Evolutionary conservation across 2,888 invertebrate species (phyloP).

Genomic region (Eupithecia tripunctaria): DNA sequence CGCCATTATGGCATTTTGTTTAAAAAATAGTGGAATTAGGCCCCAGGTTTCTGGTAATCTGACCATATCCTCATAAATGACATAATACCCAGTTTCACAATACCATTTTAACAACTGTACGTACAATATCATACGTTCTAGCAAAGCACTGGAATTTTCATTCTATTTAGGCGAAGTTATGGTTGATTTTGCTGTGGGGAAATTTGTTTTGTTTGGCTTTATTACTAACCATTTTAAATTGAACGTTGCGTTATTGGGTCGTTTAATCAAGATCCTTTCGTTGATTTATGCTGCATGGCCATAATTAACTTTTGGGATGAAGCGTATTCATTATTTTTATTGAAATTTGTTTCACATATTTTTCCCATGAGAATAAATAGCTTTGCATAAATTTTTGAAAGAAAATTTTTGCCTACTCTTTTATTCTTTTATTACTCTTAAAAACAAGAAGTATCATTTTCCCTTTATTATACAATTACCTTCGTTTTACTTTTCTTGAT

Average conservation of each 20-base stretch:
- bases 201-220: not conserved
- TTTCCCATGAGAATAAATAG: not conserved
- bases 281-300: conserved; percentile 8
- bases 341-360: not conserved
- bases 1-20: no score
- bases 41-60: not conserved
- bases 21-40: no score
- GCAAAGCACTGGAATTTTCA: not conserved
- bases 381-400: not conserved
- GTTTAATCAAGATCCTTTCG: not conserved
- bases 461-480: not conserved
- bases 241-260: not conserved
- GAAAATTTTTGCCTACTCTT: not conserved
- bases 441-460: not conserved
- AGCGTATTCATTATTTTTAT: not conserved
- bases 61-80: not conserved
- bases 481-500: not conserved
- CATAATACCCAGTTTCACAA: not conserved
- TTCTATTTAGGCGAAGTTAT: not conserved
- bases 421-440: no score
- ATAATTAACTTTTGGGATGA: conserved; percentile 3
- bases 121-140: not conserved
- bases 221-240: not conserved
- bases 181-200: not conserved
- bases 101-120: not conserved